A percentile compares a stretch with the other conserved stretches of the same genome.
Evolutionary conservation across 1,140 invertebrate genomes (phyloP).

Genomic region (Solen grandis): DNA sequence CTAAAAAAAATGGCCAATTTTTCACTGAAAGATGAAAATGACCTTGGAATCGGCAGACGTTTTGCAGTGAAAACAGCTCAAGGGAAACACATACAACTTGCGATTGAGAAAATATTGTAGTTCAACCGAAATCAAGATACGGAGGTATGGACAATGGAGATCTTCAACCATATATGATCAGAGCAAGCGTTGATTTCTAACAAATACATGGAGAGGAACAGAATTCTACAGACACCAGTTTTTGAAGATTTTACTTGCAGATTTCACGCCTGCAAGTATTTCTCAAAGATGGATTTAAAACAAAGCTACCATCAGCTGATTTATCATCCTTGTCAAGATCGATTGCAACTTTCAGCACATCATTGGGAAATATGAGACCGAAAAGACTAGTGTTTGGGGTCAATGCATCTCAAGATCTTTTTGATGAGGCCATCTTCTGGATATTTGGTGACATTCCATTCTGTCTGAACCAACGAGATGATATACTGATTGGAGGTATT

Average conservation of each 20-base stretch:
- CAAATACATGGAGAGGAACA: slow-evolving; percentile 42
- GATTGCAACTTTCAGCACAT: slow-evolving; percentile 35
- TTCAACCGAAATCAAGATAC: slow-evolving; percentile 35
- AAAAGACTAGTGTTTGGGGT: slow-evolving; percentile 38
- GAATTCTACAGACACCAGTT: slow-evolving; percentile 38
- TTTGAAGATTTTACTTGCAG: slow-evolving; percentile 49
- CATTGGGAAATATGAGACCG: slow-evolving; percentile 38
- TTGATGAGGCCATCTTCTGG: slow-evolving; percentile 54
- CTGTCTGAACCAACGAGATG: slow-evolving; percentile 55
- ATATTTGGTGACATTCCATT: slow-evolving; percentile 54
- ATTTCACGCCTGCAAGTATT: slow-evolving; percentile 45
- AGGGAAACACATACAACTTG: background rate
- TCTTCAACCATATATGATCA: slow-evolving; percentile 51
- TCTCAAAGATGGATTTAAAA: slow-evolving; percentile 26
- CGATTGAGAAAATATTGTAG: background rate
- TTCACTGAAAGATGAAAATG: background rate
- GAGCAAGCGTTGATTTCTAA: slow-evolving; percentile 52
- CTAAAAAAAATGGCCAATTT: background rate
- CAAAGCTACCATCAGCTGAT: slow-evolving; percentile 52
- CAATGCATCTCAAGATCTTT: slow-evolving; percentile 50
- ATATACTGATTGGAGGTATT: slow-evolving; percentile 46
- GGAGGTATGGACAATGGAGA: slow-evolving; percentile 7
- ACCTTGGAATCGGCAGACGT: background rate
- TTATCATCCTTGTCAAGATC: too few species aligned
- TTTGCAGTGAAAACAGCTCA: background rate